These are phyloP conservation scores for Plotosus lineatus DNA, from an alignment of 2,113 vertebrate species.

Conservation along the genomic window DNA sequence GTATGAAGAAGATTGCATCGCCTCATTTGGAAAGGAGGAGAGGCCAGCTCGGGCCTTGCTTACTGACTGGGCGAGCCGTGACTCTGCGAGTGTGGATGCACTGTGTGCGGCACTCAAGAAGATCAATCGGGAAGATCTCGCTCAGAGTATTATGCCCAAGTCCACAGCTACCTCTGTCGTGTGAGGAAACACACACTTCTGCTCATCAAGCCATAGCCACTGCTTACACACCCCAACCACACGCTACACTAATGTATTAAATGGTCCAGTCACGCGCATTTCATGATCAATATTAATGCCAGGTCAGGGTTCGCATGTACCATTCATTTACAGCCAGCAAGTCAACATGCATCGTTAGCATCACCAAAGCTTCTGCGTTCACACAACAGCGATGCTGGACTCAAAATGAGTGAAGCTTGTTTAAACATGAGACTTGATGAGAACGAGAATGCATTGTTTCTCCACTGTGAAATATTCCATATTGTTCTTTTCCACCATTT, in stretches of 20 bases:
- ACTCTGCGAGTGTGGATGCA: constrained; percentile 84
- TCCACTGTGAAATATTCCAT: background rate
- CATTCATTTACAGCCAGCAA: background rate
- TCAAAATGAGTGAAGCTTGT: background rate
- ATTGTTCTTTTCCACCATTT: background rate
- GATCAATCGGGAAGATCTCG: constrained; percentile 88
- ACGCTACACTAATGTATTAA: background rate
- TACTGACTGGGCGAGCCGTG: constrained; percentile 85
- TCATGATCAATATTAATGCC: background rate
- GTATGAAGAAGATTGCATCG: constrained; percentile 87
- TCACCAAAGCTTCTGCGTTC: background rate
- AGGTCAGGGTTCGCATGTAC: constrained; percentile 2
- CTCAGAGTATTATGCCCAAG: constrained; percentile 80
- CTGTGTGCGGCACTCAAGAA: constrained; percentile 85
- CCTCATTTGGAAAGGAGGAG: constrained; percentile 82
- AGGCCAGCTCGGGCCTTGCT: constrained; percentile 83
- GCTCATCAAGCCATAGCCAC: constrained; percentile 9
- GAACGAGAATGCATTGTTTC: background rate
- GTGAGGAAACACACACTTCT: constrained; percentile 64
- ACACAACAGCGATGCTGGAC: background rate
- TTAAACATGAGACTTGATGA: background rate
- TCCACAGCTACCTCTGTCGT: constrained; percentile 90
- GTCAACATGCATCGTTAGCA: background rate
- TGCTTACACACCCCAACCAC: constrained; percentile 4
- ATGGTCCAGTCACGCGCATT: constrained; percentile 2